phyloP scores from a whole-genome alignment of 2,113 vertebrate species.

The Elaphurus davidianus region DNA sequence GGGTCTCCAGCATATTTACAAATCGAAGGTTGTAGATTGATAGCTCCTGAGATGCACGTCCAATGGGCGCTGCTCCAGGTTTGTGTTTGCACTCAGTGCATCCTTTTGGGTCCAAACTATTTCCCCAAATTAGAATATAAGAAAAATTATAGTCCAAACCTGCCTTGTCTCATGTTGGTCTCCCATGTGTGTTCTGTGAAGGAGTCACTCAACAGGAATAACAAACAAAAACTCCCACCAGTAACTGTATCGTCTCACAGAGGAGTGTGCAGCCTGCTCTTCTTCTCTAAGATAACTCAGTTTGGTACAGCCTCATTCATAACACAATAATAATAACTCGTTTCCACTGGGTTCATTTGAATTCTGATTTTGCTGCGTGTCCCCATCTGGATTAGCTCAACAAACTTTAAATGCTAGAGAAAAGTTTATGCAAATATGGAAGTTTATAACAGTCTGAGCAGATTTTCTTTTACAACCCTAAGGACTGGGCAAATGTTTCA shows the following conservation, averaged over 20 bases:
- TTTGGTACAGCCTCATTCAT: not conserved
- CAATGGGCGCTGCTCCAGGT: constrained; percentile 72
- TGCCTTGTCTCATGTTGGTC: constrained; percentile 55
- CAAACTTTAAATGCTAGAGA: constrained; percentile 43
- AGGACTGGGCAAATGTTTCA: not conserved
- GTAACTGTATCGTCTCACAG: not conserved
- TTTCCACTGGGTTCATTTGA: constrained; percentile 66
- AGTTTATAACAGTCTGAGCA: not conserved
- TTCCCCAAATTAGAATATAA: constrained; percentile 59
- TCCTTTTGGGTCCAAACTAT: constrained; percentile 69
- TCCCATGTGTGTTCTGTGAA: constrained; percentile 35
- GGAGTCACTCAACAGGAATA: constrained; percentile 59
- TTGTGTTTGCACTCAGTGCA: constrained; percentile 71
- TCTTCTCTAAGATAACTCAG: not conserved
- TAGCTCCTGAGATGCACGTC: constrained; percentile 75
- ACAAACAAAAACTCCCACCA: constrained; percentile 42
- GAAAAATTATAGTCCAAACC: constrained; percentile 61
- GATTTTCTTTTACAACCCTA: constrained; percentile 21
- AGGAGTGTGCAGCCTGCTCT: not conserved
- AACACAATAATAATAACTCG: not conserved
- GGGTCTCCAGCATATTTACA: constrained; percentile 83
- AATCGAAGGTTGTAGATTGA: constrained; percentile 82
- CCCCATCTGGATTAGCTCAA: constrained; percentile 42
- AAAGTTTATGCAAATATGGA: constrained; percentile 28
- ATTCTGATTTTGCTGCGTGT: constrained; percentile 35